Evolutionary conservation across 2,797 vertebrate genomes (phyloP), one percentile per base, ranked within the genome.

Genomic region (Urocyon cinereoargenteus): DNA sequence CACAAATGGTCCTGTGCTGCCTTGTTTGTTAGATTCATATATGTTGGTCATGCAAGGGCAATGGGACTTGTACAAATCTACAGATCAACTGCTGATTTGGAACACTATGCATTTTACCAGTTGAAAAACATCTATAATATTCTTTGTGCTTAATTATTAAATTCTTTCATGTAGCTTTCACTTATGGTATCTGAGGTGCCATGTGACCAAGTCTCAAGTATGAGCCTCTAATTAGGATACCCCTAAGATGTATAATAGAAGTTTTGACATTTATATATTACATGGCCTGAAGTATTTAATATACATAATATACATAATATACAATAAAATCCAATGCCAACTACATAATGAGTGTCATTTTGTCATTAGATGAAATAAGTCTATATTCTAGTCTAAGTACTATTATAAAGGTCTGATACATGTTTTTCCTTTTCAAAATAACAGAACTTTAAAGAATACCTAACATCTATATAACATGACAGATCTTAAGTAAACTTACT

Each of bases 111-210:
- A 53, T 72, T 91, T 89, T 57, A 59, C 53, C 28, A 24, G 18
- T 61, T 22, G 24, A 36, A 83, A 91, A 89, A 73, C 86, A 77
- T 92, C 86, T 95, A 36, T 86, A 70, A n/a, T 53, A 75, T 59
- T 11, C 6, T 22, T 83, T 68, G 57, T 49, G 3, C 5, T 91
- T 83, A 83, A 55, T 90, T 83, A 94, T 36, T 59, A 92, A 83
- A 57, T 92, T 10, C 0, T 97, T 88, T 85, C 57, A 45, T 57
- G 5, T 81, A 79, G 21, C 62, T 94, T 89, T 96, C 19, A 88
- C 73, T 82, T 81, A 75, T 57, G 22, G 36, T 87, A 66, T 72
- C 72, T 90, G 36, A 94, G 57, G 36, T 64, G 15, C 31, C 22
- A 89, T 81, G n/a, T 70, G 73, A 82, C 70, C 15, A 59, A 57